Evolutionary conservation across 2,888 invertebrate species (phyloP), one percentile per base, ranked within the genome.

Genomic region (Bugula neritina): DNA sequence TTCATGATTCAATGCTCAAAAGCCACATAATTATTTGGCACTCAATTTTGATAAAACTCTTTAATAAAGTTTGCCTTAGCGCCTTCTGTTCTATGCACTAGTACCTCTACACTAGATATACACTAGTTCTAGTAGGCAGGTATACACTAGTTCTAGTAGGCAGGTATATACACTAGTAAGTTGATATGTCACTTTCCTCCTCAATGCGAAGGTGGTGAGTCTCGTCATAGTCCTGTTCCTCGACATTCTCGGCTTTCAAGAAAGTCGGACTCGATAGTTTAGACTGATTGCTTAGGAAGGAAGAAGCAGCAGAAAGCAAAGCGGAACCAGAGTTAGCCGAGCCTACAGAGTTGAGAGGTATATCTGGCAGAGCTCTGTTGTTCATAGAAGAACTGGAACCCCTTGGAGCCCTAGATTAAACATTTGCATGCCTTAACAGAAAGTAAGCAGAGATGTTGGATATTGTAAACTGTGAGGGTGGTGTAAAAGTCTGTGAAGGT

Each of bases 361-460:
- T 29, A 34, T 63, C 63, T 63, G 63, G 63, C 10, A 63, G 31
- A 13, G 63, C 63, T 63, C 63, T 63, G 5, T 63, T 25, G 21
- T 43, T 43, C 43, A 43, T 43, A 17, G 43, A 43, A 17, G 43
- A 43, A 17, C 43, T 43, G 43, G 43, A 43, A 43, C 43, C 10
- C 43, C 43, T 5, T 5, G 43, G 43, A 43, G 17, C 43, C 43
- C 43, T 43, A n/a, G n/a, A n/a, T n/a, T n/a, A n/a, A n/a, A n/a
- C n/a, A n/a, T n/a, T n/a, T n/a, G n/a, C n/a, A n/a, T n/a, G n/a
- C n/a, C n/a, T n/a, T n/a, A n/a, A n/a, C n/a, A n/a, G n/a, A n/a
- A n/a, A n/a, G n/a, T n/a, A n/a, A n/a, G n/a, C n/a, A n/a, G n/a
- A n/a, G n/a, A n/a, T n/a, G n/a, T n/a, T n/a, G n/a, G n/a, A n/a